Evolutionary conservation across 2,888 invertebrate genomes (phyloP).

Genomic region (Holacanthella duospinosa): DNA sequence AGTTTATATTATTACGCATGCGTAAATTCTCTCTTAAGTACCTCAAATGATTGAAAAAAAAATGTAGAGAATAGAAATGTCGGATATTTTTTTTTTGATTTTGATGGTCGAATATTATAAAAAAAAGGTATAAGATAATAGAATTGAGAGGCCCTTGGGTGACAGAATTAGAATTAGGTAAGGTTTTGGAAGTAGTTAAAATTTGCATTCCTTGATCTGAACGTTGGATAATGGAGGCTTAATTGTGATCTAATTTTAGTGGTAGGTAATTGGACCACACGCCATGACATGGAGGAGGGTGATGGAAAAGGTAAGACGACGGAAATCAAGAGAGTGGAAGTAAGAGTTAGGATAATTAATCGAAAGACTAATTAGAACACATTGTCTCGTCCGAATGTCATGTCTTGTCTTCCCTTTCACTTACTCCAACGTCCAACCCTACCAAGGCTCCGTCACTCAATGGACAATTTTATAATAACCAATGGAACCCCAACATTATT

Average conservation of each 20-base stretch:
- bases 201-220: not conserved
- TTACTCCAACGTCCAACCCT: too few relatives aligned
- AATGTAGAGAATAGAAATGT: too few relatives aligned
- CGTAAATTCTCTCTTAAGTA: too few relatives aligned
- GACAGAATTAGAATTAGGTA: not conserved
- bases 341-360: not conserved
- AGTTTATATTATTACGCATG: too few relatives aligned
- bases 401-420: not conserved
- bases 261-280: not conserved
- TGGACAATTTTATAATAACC: too few relatives aligned
- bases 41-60: too few relatives aligned
- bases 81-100: too few relatives aligned
- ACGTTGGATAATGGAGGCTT: not conserved
- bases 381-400: not conserved
- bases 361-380: slow-evolving; percentile 2
- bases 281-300: not conserved
- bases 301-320: not conserved
- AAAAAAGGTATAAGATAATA: too few relatives aligned
- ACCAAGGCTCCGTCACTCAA: too few relatives aligned
- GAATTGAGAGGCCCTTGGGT: not conserved
- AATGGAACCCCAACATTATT: too few relatives aligned
- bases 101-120: too few relatives aligned
- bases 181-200: not conserved
- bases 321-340: not conserved
- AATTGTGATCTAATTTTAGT: slow-evolving; percentile 5